phyloP scores from a whole-genome alignment of 2,888 invertebrate genomes.

The Anaspis maculata region DNA sequence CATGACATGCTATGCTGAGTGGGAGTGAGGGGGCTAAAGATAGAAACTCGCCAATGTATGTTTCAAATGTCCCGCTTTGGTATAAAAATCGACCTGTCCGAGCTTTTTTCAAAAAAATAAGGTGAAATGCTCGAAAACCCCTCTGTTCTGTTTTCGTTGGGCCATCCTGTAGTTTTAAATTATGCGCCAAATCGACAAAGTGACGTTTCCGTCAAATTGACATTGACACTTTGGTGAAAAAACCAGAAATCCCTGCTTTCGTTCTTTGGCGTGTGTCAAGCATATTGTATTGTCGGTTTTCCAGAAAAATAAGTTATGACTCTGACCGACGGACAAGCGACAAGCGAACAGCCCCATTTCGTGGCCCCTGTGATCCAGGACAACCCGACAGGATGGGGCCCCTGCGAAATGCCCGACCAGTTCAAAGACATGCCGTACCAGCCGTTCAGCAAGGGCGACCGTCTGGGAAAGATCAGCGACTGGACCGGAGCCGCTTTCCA shows the following conservation, averaged over 20 bases:
- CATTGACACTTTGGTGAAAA: background rate
- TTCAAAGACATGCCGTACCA: constrained; percentile 98
- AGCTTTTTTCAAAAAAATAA: too few relatives aligned
- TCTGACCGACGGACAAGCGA: constrained; percentile 34
- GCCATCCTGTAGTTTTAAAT: too few relatives aligned
- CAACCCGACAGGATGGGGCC: constrained; percentile 94
- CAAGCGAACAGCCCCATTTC: constrained; percentile 58
- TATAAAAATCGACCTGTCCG: too few relatives aligned
- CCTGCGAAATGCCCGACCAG: constrained; percentile 86
- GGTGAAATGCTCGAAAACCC: too few relatives aligned
- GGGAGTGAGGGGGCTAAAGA: too few relatives aligned
- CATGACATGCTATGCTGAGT: too few relatives aligned
- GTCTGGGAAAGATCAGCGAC: constrained; percentile 97
- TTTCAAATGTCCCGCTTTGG: too few relatives aligned
- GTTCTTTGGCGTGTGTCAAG: background rate
- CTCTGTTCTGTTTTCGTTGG: too few relatives aligned
- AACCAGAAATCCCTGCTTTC: background rate
- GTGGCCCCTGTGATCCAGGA: constrained; percentile 69
- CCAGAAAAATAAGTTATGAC: constrained; percentile 19
- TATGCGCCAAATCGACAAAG: too few relatives aligned
- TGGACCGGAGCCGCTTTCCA: constrained; percentile 93
- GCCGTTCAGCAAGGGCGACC: constrained; percentile 97
- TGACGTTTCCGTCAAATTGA: too few relatives aligned
- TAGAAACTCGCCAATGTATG: too few relatives aligned
- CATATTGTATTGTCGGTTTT: background rate